Evolutionary conservation across 2,797 vertebrate genomes (phyloP).

Genomic region (Cuniculus paca): DNA sequence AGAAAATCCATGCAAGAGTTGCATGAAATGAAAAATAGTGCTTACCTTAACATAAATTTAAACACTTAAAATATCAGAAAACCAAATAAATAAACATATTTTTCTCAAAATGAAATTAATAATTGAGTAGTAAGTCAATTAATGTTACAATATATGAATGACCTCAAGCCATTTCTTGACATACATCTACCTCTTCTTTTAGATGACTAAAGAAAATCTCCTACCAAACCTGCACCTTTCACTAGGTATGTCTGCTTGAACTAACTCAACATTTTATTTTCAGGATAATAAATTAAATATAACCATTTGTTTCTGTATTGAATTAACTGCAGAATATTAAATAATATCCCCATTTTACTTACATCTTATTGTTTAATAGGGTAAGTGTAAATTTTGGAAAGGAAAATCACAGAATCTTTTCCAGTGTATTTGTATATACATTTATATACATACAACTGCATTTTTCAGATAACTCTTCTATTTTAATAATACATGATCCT

Average conservation of each 20-base stretch:
- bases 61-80: neutral
- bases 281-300: neutral
- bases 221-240: neutral
- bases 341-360: neutral
- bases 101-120: neutral
- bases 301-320: neutral
- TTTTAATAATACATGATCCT: neutral
- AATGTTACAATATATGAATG: neutral
- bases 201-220: neutral
- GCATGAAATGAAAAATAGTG: neutral
- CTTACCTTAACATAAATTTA: neutral
- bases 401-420: neutral
- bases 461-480: neutral
- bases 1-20: neutral
- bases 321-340: neutral
- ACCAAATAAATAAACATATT: neutral
- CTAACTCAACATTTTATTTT: neutral
- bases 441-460: neutral
- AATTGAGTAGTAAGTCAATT: neutral
- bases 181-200: accelerated
- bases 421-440: neutral
- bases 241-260: neutral
- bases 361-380: neutral
- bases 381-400: neutral
- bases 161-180: neutral